These are phyloP conservation scores for Girardinus metallicus DNA, from an alignment of 2,797 vertebrate genomes.

Conservation along the genomic window DNA sequence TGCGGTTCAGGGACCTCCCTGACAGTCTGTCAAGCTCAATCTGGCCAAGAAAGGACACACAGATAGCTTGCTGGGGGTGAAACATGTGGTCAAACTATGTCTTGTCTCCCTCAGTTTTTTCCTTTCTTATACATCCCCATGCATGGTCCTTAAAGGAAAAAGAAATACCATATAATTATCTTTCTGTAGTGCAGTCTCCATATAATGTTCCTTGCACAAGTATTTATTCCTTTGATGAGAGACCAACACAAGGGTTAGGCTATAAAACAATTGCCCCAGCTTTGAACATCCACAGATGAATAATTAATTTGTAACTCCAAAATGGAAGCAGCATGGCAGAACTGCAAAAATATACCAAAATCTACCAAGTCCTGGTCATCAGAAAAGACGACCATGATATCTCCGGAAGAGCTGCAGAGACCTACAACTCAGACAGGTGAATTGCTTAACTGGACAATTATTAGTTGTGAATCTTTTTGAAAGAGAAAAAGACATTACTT, in stretches of 20 bases:
- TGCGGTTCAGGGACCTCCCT: slow-evolving; percentile 51
- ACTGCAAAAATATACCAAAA: neutral
- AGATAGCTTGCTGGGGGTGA: slow-evolving; percentile 36
- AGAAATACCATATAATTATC: neutral
- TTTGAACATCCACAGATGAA: neutral
- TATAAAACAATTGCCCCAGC: neutral
- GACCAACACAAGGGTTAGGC: neutral
- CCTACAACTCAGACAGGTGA: neutral
- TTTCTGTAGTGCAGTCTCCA: neutral
- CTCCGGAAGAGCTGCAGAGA: neutral
- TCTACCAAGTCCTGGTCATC: neutral
- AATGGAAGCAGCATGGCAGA: neutral
- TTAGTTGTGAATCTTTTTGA: neutral
- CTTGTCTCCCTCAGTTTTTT: slow-evolving; percentile 3
- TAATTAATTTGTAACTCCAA: neutral
- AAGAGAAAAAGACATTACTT: neutral
- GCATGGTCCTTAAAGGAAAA: slow-evolving; percentile 1
- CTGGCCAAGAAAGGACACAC: slow-evolving; percentile 33
- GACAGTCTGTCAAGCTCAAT: slow-evolving; percentile 38
- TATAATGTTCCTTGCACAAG: neutral
- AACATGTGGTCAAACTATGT: slow-evolving; percentile 41
- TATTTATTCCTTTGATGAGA: neutral
- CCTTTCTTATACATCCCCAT: neutral
- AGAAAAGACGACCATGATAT: neutral
- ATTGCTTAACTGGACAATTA: neutral